These are phyloP conservation scores for Phallusia fumigata DNA, from an alignment of 23 tunicate genomes.

Conservation along the genomic window DNA sequence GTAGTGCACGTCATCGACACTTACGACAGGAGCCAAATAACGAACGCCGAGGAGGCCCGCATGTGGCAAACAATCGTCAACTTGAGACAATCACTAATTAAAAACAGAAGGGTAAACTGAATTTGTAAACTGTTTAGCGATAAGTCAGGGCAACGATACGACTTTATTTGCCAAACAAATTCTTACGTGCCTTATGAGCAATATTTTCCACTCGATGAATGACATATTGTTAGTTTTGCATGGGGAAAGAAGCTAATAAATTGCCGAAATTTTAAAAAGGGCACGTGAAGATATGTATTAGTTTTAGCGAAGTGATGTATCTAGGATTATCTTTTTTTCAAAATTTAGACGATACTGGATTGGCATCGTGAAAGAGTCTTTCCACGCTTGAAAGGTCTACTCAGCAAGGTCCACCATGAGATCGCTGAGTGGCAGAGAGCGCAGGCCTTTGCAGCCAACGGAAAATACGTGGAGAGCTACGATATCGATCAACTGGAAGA, in stretches of 20 bases:
- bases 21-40: not conserved
- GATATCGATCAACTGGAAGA: conserved; percentile 70
- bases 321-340: too few species aligned
- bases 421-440: conserved; percentile 48
- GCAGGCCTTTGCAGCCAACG: conserved; percentile 62
- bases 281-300: too few species aligned
- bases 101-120: not conserved
- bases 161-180: too few species aligned
- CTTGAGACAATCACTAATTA: not conserved
- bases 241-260: too few species aligned
- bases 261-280: too few species aligned
- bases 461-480: conserved; percentile 23
- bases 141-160: too few species aligned
- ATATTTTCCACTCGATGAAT: too few species aligned
- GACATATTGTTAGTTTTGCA: too few species aligned
- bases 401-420: not conserved
- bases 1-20: conserved; percentile 2
- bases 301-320: too few species aligned
- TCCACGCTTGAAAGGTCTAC: not conserved
- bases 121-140: too few species aligned
- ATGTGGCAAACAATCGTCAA: conserved; percentile 9
- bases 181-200: too few species aligned
- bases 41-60: not conserved
- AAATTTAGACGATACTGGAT: not conserved
- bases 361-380: not conserved